Conservation (phyloP, 2,113 vertebrate genomes). For the Gopherus evgoodei region DNA sequence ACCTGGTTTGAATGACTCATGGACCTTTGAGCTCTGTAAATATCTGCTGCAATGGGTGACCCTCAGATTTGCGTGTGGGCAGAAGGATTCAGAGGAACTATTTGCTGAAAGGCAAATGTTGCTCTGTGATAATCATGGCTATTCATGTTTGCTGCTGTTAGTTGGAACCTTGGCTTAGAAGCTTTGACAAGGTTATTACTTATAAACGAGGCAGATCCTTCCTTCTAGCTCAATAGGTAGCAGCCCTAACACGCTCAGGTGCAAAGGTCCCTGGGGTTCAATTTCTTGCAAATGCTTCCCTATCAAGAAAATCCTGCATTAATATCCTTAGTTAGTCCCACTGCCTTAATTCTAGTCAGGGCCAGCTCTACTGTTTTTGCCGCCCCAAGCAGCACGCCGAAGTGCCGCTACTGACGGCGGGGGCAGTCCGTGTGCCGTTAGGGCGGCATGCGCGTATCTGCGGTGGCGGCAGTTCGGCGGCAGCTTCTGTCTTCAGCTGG, state of each 20-base stretch:
- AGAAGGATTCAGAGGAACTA: neutral
- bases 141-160: neutral
- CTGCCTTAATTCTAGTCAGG: neutral
- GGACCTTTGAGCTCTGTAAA: neutral
- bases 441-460: too few species aligned
- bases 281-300: neutral
- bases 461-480: too few species aligned
- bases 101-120: neutral
- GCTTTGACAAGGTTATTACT: neutral
- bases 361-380: too few species aligned
- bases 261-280: rapidly evolving
- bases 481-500: too few species aligned
- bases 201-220: neutral
- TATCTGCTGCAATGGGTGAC: neutral
- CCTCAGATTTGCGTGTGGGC: neutral
- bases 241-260: rapidly evolving
- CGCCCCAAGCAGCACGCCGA: too few species aligned
- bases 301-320: neutral
- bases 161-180: neutral
- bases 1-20: neutral
- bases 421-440: too few species aligned
- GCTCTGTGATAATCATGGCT: neutral
- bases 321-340: rapidly evolving
- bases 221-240: neutral
- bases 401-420: too few species aligned